Conservation (phyloP, 2,797 vertebrate species). For the Epinephelus malabaricus region DNA sequence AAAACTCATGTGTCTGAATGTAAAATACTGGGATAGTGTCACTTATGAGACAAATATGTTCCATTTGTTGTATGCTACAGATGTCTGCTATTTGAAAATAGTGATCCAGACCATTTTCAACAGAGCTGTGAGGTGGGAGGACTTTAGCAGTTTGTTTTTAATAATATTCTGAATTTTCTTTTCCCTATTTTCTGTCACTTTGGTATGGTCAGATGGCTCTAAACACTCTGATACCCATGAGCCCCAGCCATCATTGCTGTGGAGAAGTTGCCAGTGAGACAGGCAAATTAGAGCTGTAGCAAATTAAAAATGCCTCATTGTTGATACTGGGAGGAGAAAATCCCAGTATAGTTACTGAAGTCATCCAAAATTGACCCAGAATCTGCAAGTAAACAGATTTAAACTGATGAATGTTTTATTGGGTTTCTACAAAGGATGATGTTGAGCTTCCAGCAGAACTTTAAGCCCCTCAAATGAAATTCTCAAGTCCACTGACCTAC, state of each 20-base stretch:
- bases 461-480: background rate
- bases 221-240: constrained; percentile 5
- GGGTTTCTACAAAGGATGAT: background rate
- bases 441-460: background rate
- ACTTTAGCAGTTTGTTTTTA: background rate
- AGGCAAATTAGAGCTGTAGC: constrained; percentile 1
- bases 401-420: constrained; percentile 1
- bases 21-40: background rate
- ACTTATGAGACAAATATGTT: background rate
- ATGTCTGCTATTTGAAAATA: background rate
- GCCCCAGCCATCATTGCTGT: constrained; percentile 14
- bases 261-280: background rate
- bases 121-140: background rate
- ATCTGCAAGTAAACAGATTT: background rate
- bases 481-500: too few species aligned
- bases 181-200: background rate
- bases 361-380: background rate
- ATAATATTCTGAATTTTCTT: background rate
- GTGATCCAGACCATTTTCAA: background rate
- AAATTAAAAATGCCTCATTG: constrained; percentile 1
- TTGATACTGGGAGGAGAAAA: background rate
- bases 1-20: background rate
- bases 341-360: background rate
- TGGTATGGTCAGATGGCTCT: background rate
- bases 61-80: too few species aligned